These are phyloP conservation scores for Raphicerus campestris DNA, from an alignment of 2,113 vertebrate species.

Conservation along the genomic window DNA sequence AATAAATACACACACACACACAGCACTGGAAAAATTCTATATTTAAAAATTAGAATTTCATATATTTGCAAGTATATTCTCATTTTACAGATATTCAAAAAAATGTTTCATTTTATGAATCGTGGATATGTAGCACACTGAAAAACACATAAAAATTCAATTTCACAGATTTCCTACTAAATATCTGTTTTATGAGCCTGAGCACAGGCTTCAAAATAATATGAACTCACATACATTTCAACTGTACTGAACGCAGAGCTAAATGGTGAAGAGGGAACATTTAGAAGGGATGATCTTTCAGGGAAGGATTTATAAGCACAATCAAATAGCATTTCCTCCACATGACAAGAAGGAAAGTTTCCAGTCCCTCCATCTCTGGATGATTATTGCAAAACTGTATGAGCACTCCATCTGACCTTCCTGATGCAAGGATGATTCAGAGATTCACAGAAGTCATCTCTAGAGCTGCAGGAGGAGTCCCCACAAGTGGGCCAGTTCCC, in stretches of 20 bases:
- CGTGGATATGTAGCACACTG: neutral
- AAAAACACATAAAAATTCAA: neutral
- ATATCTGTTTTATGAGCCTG: neutral
- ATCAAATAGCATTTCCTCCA: neutral
- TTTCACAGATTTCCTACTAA: slow-evolving; percentile 22
- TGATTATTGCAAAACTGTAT: neutral
- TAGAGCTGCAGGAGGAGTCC: neutral
- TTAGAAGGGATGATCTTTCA: neutral
- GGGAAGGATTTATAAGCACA: neutral
- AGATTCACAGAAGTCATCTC: neutral
- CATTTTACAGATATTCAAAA: neutral
- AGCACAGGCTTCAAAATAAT: slow-evolving; percentile 33
- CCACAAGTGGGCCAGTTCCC: neutral
- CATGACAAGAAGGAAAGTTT: neutral
- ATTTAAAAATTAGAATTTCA: neutral
- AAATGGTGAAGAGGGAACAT: neutral
- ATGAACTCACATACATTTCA: neutral
- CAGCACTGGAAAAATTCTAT: neutral
- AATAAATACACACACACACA: neutral
- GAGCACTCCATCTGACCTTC: neutral
- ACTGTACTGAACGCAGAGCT: neutral
- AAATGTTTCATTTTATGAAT: neutral
- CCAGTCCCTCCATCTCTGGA: neutral
- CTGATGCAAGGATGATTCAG: neutral
- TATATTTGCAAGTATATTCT: slow-evolving; percentile 29